Evolutionary conservation across 2,797 vertebrate genomes (phyloP).

Genomic region (Silurus aristotelis): DNA sequence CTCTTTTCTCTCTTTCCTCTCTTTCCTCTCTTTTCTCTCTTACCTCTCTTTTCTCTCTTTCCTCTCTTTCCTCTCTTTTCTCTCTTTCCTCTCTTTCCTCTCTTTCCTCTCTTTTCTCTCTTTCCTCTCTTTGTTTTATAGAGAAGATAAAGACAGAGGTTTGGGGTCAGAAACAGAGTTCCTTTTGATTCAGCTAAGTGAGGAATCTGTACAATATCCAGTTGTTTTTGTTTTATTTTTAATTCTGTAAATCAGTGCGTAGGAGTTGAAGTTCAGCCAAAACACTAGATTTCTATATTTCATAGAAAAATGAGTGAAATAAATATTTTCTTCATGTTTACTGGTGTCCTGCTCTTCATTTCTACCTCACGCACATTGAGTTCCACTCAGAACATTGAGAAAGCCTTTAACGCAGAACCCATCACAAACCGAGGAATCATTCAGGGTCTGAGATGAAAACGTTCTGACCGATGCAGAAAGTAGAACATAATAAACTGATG

Average conservation of each 20-base stretch:
- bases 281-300: constrained; percentile 51
- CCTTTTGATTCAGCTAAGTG: background rate
- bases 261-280: constrained; percentile 8
- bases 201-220: constrained; percentile 5
- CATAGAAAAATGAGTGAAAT: constrained; percentile 38
- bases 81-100: background rate
- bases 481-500: too few relatives aligned
- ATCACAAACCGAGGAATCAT: background rate
- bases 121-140: background rate
- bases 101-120: background rate
- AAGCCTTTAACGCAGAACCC: too few relatives aligned
- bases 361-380: background rate
- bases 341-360: constrained; percentile 9
- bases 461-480: too few relatives aligned
- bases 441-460: too few relatives aligned
- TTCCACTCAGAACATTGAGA: too few relatives aligned
- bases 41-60: background rate
- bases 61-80: background rate
- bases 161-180: background rate
- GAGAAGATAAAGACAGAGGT: background rate
- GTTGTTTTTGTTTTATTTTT: background rate
- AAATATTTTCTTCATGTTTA: constrained; percentile 52
- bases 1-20: background rate
- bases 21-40: background rate
- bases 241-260: constrained; percentile 31